A percentile compares a stretch with the other conserved stretches of the same genome.
Evolutionary conservation across 2,888 invertebrate species (phyloP).

Genomic region (Nysson spinosus): DNA sequence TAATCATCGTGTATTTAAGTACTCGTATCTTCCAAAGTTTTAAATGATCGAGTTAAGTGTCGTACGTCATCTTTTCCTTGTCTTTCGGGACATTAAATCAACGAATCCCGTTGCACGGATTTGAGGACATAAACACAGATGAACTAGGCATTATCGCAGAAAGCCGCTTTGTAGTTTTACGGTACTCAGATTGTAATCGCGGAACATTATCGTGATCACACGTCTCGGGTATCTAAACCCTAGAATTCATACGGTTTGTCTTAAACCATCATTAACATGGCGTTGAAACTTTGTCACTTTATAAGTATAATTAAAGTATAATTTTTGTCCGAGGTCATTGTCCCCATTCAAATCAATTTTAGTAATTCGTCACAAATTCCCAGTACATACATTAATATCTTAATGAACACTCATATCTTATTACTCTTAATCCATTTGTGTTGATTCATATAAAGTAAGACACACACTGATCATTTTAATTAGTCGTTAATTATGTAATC

Average conservation of each 20-base stretch:
- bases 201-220: slow-evolving; percentile 10
- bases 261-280: background rate
- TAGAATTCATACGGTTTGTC: slow-evolving; percentile 1
- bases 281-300: slow-evolving; percentile 6
- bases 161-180: background rate
- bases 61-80: slow-evolving; percentile 2
- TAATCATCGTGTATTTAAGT: too few relatives aligned
- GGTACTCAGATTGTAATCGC: slow-evolving; percentile 18
- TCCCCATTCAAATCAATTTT: slow-evolving; percentile 2
- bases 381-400: too few relatives aligned
- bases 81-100: slow-evolving; percentile 19
- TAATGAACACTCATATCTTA: too few relatives aligned
- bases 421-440: too few relatives aligned
- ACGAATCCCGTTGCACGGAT: slow-evolving; percentile 30
- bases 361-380: too few relatives aligned
- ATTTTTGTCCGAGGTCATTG: slow-evolving; percentile 1
- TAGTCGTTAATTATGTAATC: background rate
- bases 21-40: too few relatives aligned
- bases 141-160: slow-evolving; percentile 26
- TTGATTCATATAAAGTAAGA: too few relatives aligned
- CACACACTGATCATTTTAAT: too few relatives aligned
- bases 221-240: background rate
- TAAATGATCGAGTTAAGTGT: too few relatives aligned
- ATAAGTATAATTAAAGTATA: slow-evolving; percentile 17
- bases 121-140: slow-evolving; percentile 14